Evolutionary conservation across 2,888 invertebrate genomes (phyloP), one percentile per base, ranked within the genome.

Genomic region (Calameuta pallipes): DNA sequence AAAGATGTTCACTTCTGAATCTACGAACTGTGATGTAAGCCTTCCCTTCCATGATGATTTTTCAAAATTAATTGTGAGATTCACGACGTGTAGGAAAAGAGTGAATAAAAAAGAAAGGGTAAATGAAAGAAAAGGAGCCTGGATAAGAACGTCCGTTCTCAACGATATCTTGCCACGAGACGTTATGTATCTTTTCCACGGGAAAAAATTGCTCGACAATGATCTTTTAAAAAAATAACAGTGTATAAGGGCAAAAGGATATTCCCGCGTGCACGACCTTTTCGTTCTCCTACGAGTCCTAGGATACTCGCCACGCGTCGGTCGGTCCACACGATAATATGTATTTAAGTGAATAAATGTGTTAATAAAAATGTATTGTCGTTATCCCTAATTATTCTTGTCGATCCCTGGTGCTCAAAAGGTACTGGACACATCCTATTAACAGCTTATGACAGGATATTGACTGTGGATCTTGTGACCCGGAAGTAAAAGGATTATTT

Each of bases 291-390:
- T 71, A 71, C 71, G 71, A 71, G 15, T 71, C 15, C 71, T 31
- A 15, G 31, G 31, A 31, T 71, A 71, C 71, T 71, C 71, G 33
- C 31, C 34, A 71, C 31, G 31, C 71, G 71, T 71, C 71, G 71
- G 71, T 34, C 71, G 71, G 71, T 71, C 71, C 33, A 71, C 71
- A 34, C 12, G 13, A 34, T 31, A 31, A 33, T 34, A 71, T 71
- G 71, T 71, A 31, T 34, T 34, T 31, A 31, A 71, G 33, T 71
- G 33, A 71, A 30, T 71, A 56, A 56, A 34, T 71, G 71, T 71
- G 71, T 71, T 71, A 71, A 71, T 71, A 71, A 71, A 71, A 71
- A 71, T 71, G 6, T 30, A 71, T 71, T 34, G 71, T 71, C 71
- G 71, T 71, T 71, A 34, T 31, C 31, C 31, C 1, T 71, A 71